These are phyloP conservation scores for Macquaria australasica DNA, from an alignment of 2,113 vertebrate genomes.

Conservation along the genomic window DNA sequence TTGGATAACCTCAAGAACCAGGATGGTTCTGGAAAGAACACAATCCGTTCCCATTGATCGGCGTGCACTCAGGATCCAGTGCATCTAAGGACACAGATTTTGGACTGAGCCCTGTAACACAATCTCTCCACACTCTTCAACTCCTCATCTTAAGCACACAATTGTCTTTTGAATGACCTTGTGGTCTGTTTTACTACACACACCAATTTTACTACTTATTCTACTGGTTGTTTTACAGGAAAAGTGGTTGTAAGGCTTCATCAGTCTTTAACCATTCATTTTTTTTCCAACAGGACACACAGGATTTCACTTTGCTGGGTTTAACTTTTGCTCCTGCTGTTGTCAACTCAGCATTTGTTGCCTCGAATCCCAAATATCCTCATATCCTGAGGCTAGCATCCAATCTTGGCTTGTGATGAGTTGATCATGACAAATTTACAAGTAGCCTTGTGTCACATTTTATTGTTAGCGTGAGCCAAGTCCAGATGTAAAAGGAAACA, in stretches of 20 bases:
- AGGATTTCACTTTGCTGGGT: slow-evolving; percentile 53
- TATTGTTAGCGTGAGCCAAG: slow-evolving; percentile 17
- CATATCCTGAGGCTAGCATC: neutral
- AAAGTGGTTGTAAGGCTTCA: slow-evolving; percentile 65
- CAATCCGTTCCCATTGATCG: slow-evolving; percentile 70
- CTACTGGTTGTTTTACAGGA: slow-evolving; percentile 76
- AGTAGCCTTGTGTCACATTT: slow-evolving; percentile 39
- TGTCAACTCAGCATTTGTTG: slow-evolving; percentile 42
- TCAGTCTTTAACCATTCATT: slow-evolving; percentile 52
- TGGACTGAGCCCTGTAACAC: slow-evolving; percentile 80
- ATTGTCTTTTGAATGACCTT: slow-evolving; percentile 86
- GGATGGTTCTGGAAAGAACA: slow-evolving; percentile 68
- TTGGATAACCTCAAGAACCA: slow-evolving; percentile 67
- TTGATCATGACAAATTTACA: slow-evolving; percentile 43
- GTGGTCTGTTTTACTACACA: slow-evolving; percentile 80
- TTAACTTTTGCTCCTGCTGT: slow-evolving; percentile 34
- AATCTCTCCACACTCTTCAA: slow-evolving; percentile 81
- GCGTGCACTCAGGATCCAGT: slow-evolving; percentile 64
- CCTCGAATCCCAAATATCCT: slow-evolving; percentile 33
- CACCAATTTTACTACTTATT: slow-evolving; percentile 77
- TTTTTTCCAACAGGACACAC: slow-evolving; percentile 61
- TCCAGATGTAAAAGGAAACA: slow-evolving; percentile 39
- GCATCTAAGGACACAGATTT: slow-evolving; percentile 83
- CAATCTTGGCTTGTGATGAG: slow-evolving; percentile 15
- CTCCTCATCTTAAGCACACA: slow-evolving; percentile 80